Base-by-base conservation (phyloP, 2,797 vertebrate genomes). In the Rhynchonycteris naso region DNA sequence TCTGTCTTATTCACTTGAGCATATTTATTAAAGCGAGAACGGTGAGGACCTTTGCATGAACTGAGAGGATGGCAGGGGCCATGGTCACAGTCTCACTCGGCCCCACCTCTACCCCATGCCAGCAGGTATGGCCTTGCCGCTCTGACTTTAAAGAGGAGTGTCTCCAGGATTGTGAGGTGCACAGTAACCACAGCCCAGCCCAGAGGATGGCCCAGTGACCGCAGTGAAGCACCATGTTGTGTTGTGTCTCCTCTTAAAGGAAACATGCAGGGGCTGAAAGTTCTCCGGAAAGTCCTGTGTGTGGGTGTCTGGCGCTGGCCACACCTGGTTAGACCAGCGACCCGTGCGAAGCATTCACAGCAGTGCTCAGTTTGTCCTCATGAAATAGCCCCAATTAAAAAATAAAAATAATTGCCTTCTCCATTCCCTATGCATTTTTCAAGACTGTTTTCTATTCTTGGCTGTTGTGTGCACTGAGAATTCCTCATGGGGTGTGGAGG, bases 121-220 rank as follows among this genome's bases (percentile, higher is more conserved):
- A 43, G 43, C 43, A 43, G 43, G 43, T 43, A 5, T 43, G 43
- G 43, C 43, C 43, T 43, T 43, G 43, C 43, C 8, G 43, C 43
- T 43, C 43, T 43, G 43, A 54, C 52, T 54, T 14, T 16, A 16
- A 15, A 91, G 86, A 98, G 94, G 43, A 43, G 98, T 98, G 98
- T 98, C 98, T 98, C 98, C 95, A 83, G 86, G 97, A 97, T 97
- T 95, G 96, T 97, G 97, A 96, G 88, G 93, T 83, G 75, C 95
- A 98, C 98, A 98, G 98, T 98, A 98, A 98, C 98, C 98, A 97
- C 97, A 97, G 92, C 96, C 98, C 98, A 98, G 98, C 98, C 98
- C 98, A 97, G 97, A 97, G 98, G 98, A 98, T 98, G 98, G 98
- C 98, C 97, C 95, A 90, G 97, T 98, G 98, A 98, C 98, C 98